Evolutionary conservation across 2,113 vertebrate species (phyloP), one percentile per base, ranked within the genome.

Genomic region (Nanorana parkeri): DNA sequence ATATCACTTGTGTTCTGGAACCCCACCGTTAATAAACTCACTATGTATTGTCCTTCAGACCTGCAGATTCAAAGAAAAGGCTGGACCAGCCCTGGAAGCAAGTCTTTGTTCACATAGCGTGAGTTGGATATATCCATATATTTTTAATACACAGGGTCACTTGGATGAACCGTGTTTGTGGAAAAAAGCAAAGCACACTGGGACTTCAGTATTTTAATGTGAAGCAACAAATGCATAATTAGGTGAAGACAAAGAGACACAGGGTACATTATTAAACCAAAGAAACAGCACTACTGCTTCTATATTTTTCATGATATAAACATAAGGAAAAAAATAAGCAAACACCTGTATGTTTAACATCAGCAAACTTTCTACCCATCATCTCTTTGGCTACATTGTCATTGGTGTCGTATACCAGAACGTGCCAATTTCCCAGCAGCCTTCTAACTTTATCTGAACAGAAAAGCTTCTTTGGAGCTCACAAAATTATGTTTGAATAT

Each of bases 1-100:
- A 56, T 68, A 79, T 68, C 54, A 68, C 65, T 68, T 58, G 52
- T 32, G 29, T 79, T 75, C 41, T 79, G 77, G 77, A 79, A 79
- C 65, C 77, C 64, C 68, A 41, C 77, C 4, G 77, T 68, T 68
- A 52, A 29, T 68, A 68, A 77, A 79, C 68, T 68, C 52, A 68
- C 65, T 58, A 28, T 79, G 77, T 54, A 68, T 32, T 16, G 64
- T 68, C 52, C 29, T 58, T 58, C 41, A 79, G 77, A 58, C 77
- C 65, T 58, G 23, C 56, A 20, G 26, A 79, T 79, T 68, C 64
- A 79, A 79, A 79, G 77, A 68, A n/a, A 36, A 68, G 5, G 65
- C n/a, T 36, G 26, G 77, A 68, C 67, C 56, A 17, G 56, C 77
- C 32, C 52, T 26, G 51, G 17, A 26, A 68, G 21, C 52, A 28